Evolutionary conservation across 2,797 vertebrate species (phyloP).

Genomic region (Siniperca scherzeri): DNA sequence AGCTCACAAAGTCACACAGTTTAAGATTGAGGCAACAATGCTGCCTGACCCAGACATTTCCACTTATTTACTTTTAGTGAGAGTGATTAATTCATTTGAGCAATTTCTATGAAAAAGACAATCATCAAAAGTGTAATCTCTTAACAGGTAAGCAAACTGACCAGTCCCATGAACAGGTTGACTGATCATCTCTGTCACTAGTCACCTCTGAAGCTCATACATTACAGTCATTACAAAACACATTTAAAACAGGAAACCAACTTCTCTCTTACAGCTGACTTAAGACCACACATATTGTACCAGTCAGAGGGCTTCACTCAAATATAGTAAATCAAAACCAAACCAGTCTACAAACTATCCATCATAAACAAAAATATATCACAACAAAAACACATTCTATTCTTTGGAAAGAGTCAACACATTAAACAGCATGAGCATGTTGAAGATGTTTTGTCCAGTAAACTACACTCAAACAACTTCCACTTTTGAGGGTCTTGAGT

Average conservation of each 20-base stretch:
- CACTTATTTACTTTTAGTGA: background rate
- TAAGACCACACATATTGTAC: conserved; percentile 23
- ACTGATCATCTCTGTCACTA: conserved; percentile 5
- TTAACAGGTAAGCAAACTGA: background rate
- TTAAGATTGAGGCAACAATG: background rate
- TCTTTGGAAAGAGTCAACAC: background rate
- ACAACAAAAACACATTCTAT: background rate
- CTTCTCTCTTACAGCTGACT: conserved; percentile 25
- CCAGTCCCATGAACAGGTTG: background rate
- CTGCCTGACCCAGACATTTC: background rate
- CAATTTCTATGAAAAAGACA: background rate
- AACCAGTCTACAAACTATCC: background rate
- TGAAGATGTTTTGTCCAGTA: background rate
- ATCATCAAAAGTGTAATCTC: background rate
- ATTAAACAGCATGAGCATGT: background rate
- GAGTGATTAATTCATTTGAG: background rate
- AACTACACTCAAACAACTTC: conserved; percentile 5
- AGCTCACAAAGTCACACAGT: background rate
- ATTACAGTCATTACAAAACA: conserved; percentile 36
- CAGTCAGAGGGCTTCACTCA: conserved; percentile 26
- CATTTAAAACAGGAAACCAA: conserved; percentile 17
- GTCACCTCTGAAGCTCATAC: conserved; percentile 23
- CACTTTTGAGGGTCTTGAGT: background rate
- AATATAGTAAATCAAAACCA: conserved; percentile 17
- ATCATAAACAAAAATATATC: background rate